Evolutionary conservation across 2,797 vertebrate genomes (phyloP), one percentile per base, ranked within the genome.

Genomic region (Tragelaphus eurycerus): DNA sequence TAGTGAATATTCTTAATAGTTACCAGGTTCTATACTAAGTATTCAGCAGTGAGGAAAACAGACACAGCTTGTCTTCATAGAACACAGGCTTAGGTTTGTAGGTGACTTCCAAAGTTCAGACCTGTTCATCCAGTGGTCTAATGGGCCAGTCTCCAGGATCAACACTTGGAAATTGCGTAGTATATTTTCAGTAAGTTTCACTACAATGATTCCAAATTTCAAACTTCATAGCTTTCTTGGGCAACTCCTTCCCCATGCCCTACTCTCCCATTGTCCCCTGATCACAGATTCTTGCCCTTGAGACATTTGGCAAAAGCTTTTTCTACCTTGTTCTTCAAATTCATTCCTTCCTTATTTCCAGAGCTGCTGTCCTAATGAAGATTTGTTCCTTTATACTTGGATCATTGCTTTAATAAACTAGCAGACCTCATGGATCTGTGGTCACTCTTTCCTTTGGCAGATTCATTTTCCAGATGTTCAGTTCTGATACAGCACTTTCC

Each of bases 401-500:
- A 76, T 71, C 55, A 93, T 59, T 81, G 27, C 86, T 93, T 92
- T 90, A 90, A 88, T 88, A 95, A 83, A 59, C 17, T 76, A 48
- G 34, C 23, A 43, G 34, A 52, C 34, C 23, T 50, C 2, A 0
- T 8, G 29, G 19, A 38, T 60, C 57, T 84, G 19, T 27, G 29
- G 43, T 79, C 46, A 10, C 29, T 48, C 19, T 90, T n/a, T 27
- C 90, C 38, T 87, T 78, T 57, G 31, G 43, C 21, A 91, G 59
- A 85, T 76, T 60, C 7, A 7, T 43, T 19, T 81, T 86, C 48
- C 67, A 74, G 21, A 93, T 54, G 52, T n/a, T 29, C 10, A 57
- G 48, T 48, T 83, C 38, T 59, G 6, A 29, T 38, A 43, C 11
- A 52, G 31, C 48, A 29, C n/a, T 93, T 23, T 92, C 27, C 27